These are phyloP conservation scores for Leucopternis melanops DNA, from an alignment of 2,113 vertebrate species.

Conservation along the genomic window DNA sequence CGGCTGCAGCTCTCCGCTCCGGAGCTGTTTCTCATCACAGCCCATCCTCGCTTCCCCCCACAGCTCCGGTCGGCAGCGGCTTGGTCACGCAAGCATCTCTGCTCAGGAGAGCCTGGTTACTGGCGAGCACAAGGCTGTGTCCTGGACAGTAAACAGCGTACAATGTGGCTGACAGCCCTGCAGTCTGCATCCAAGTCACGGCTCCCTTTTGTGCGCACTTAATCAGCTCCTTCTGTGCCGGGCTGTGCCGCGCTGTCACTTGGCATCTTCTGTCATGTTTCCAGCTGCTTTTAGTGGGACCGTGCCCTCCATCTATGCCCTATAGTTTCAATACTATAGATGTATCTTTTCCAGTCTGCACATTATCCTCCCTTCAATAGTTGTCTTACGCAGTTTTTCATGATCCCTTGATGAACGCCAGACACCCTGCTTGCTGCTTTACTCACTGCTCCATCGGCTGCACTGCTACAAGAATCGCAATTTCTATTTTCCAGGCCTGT, in stretches of 20 bases:
- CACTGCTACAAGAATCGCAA: background rate
- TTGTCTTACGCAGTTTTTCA: background rate
- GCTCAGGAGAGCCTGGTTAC: background rate
- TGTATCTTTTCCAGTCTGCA: background rate
- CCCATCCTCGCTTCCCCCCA: background rate
- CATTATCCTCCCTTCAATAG: background rate
- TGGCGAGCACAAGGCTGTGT: background rate
- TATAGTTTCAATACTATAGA: background rate
- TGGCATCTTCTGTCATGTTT: background rate
- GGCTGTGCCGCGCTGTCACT: rapidly evolving
- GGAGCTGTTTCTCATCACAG: background rate
- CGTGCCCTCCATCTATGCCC: background rate
- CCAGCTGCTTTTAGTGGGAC: background rate
- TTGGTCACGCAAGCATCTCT: background rate
- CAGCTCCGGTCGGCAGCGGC: rapidly evolving
- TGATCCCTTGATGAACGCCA: background rate
- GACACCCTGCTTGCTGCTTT: background rate
- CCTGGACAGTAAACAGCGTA: background rate
- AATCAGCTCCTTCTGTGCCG: background rate
- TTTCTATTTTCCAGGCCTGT: background rate
- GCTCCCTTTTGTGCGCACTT: background rate
- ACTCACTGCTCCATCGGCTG: background rate
- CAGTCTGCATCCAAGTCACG: conserved; percentile 25
- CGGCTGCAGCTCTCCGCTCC: background rate
- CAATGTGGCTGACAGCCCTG: background rate